Evolutionary conservation across 2,113 vertebrate genomes (phyloP), one percentile per base, ranked within the genome.

Genomic region (Gambusia holbrooki): DNA sequence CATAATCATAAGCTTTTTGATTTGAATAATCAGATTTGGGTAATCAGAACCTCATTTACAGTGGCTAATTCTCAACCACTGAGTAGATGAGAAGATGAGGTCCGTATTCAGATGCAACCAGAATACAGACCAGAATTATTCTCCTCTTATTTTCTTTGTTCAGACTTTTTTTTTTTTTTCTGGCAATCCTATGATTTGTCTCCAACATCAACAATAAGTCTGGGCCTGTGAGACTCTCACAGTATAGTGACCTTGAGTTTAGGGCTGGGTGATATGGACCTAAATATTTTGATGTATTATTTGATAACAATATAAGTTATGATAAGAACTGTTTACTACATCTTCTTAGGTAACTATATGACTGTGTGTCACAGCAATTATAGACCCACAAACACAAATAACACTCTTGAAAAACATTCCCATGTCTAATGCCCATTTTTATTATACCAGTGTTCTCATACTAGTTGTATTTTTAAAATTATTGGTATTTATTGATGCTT

Each of bases 11-110:
- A 93, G 92, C 90, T 88, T 83, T 42, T 81, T 88, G 85, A 90
- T 92, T 92, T 91, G 83, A 91, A 90, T 93, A 89, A 93, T 93
- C 85, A 83, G 86, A 90, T 90, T 91, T 86, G 83, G 90, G 88
- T 90, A 84, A 90, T 89, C 86, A 79, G 70, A 88, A 85, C 79
- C 80, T 86, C 69, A 90, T 90, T 92, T 88, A 79, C 77, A 84
- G 85, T 71, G 45, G 69, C 67, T 71, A 76, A 83, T 79, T 76
- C 74, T 75, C 69, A 83, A 83, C 87, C 80, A 66, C 37, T 32
- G 68, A 84, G 77, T 79, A 70, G 71, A 79, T 37, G 69, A 71
- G 37, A 35, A 82, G 76, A 32, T 37, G 40, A 48, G 19, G 48
- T 35, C 28, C 68, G 63, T 76, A 81, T 66, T 83, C 42, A 83